Percentiles rank a stretch among this genome's conserved stretches.
Evolutionary conservation across 1,140 invertebrate genomes (phyloP).

Genomic region (Rhynchophorus ferrugineus): DNA sequence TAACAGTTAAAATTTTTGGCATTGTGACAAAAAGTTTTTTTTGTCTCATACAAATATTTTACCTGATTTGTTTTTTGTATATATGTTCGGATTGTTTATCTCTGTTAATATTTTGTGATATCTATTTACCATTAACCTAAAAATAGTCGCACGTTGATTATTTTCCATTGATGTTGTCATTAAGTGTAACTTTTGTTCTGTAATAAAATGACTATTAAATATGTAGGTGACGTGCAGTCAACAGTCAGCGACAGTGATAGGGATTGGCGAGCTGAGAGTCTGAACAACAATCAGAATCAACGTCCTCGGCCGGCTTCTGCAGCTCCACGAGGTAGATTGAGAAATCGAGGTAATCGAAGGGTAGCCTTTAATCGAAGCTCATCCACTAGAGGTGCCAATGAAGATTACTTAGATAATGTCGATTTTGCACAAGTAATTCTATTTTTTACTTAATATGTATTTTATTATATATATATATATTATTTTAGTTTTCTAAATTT

Average conservation of each 20-base stretch:
- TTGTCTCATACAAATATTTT: too few relatives aligned
- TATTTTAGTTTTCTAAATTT: slow-evolving; percentile 11
- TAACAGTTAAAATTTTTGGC: too few relatives aligned
- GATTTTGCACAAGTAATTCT: slow-evolving; percentile 37
- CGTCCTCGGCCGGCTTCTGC: slow-evolving; percentile 30
- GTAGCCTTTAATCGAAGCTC: slow-evolving; percentile 26
- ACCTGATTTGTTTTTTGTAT: too few relatives aligned
- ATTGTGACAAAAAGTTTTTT: too few relatives aligned
- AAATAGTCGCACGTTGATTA: too few relatives aligned
- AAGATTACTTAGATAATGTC: slow-evolving; percentile 41
- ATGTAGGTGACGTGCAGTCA: slow-evolving; percentile 31
- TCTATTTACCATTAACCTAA: too few relatives aligned
- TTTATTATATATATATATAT: slow-evolving; percentile 5
- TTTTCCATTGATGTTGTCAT: too few relatives aligned
- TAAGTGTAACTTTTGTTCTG: slow-evolving; percentile 2
- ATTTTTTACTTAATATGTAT: too few relatives aligned
- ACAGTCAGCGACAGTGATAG: slow-evolving; percentile 38
- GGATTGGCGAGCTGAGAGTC: slow-evolving; percentile 32
- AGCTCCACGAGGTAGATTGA: slow-evolving; percentile 29
- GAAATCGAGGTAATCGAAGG: slow-evolving; percentile 34
- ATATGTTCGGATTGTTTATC: too few relatives aligned
- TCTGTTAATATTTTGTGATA: too few relatives aligned
- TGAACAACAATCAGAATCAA: slow-evolving; percentile 14
- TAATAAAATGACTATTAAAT: too few relatives aligned
- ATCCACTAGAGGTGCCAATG: slow-evolving; percentile 35